Evolutionary conservation across 2,888 invertebrate species (phyloP), one percentile per base, ranked within the genome.

Genomic region (Amphipoea oculea): DNA sequence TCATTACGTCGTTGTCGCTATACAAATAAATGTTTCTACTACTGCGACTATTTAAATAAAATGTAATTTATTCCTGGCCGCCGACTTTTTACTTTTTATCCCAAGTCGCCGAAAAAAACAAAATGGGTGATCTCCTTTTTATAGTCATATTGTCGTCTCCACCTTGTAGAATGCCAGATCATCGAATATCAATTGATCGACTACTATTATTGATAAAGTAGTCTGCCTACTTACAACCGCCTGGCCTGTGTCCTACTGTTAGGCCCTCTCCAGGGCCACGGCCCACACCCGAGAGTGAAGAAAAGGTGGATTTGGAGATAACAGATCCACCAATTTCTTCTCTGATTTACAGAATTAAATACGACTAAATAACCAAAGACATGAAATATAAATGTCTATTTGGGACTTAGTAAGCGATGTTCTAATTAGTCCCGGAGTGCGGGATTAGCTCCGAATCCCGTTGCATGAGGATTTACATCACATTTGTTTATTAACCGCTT

Each of bases 391-490:
- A 36, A 17, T 23, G 57, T 79, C 12, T 67, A 60, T 42, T 36
- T 82, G 60, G 74, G 11, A 65, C 57, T 77, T 69, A 79, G 73
- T 83, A 83, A 83, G 83, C 62, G 65, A 72, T 86, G 76, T 74
- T 67, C 60, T 85, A 88, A 87, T 86, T 86, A 85, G 88, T 67
- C 81, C 73, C 87, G 54, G 69, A 73, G 76, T 69, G 78, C 84
- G 45, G 81, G 86, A 81, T 86, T 87, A 85, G 78, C 67, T 67
- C 76, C 14, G 76, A 74, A 67, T 72, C 63, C 69, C 67, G 76
- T n/a, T 66, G 73, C 78, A 81, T 62, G 71, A 78, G 81, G 88
- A 74, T 79, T 79, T 78, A 67, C 69, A 72, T 57, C 82, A 78
- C 76, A 77, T 85, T 85, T 87, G 86, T 88, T 81, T 88, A 88